Conservation (phyloP, 92 coral and sea anemone species). For the Epizoanthus ramosus region DNA sequence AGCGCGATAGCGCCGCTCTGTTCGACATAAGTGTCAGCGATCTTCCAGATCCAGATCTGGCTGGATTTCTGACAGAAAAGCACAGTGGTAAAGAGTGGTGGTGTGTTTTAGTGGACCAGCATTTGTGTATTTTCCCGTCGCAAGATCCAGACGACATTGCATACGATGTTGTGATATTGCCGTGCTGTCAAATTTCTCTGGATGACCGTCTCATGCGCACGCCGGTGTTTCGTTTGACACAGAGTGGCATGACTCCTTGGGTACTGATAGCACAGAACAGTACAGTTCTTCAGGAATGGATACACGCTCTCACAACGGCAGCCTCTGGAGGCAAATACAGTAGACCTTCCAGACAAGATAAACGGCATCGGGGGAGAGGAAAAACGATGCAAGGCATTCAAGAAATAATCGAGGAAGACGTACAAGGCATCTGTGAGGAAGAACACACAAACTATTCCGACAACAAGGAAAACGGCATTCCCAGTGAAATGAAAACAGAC, state of each 20-base stretch:
- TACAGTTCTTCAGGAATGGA: slow-evolving; percentile 92
- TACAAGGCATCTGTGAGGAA: slow-evolving; percentile 38
- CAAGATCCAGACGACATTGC: slow-evolving; percentile 95
- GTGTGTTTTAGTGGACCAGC: slow-evolving; percentile 96
- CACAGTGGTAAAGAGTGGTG: slow-evolving; percentile 96
- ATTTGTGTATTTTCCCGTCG: slow-evolving; percentile 93
- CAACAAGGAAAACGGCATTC: not conserved
- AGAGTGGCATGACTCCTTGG: slow-evolving; percentile 95
- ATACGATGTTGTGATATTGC: slow-evolving; percentile 93
- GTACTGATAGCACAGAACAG: slow-evolving; percentile 89
- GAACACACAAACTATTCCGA: slow-evolving; percentile 51
- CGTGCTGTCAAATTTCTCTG: slow-evolving; percentile 96
- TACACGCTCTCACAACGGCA: slow-evolving; percentile 89
- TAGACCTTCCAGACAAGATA: slow-evolving; percentile 42
- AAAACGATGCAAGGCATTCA: slow-evolving; percentile 67
- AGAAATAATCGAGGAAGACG: slow-evolving; percentile 78
- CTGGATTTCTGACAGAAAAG: slow-evolving; percentile 88
- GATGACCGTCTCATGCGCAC: slow-evolving; percentile 94
- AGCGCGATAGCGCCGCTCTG: slow-evolving; percentile 95
- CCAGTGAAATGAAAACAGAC: not conserved
- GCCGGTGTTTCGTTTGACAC: slow-evolving; percentile 95
- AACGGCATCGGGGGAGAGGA: slow-evolving; percentile 42
- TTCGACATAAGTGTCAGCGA: slow-evolving; percentile 94
- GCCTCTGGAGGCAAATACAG: slow-evolving; percentile 89
- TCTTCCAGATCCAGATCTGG: slow-evolving; percentile 86